Conservation (phyloP, 2,113 vertebrate species). For the Rhadina sibilatrix region DNA sequence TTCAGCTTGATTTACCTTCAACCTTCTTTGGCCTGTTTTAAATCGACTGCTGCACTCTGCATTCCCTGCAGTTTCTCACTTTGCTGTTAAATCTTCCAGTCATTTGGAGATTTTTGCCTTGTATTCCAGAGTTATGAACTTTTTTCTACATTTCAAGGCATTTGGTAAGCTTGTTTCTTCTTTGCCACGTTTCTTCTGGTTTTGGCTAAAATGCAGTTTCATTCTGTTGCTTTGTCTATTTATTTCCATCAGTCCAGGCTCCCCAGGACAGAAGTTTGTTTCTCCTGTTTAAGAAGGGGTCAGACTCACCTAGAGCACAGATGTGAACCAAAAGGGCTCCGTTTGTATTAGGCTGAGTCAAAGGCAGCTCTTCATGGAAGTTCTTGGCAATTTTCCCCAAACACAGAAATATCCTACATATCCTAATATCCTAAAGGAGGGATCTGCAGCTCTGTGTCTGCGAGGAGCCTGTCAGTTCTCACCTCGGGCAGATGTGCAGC, state of each 20-base stretch:
- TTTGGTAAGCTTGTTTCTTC: background rate
- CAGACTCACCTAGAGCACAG: background rate
- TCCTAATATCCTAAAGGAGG: background rate
- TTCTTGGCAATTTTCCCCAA: background rate
- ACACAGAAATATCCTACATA: background rate
- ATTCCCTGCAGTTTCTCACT: background rate
- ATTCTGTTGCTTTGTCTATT: background rate
- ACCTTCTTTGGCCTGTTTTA: background rate
- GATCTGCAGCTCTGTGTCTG: rapidly evolving
- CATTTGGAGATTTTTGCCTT: background rate
- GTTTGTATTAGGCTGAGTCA: background rate
- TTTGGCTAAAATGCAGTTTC: background rate
- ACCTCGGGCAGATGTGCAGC: no score
- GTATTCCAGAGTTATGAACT: background rate
- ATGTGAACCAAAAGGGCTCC: background rate
- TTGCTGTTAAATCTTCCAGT: background rate
- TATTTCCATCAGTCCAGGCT: background rate
- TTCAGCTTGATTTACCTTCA: slow-evolving; percentile 35
- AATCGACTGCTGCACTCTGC: background rate
- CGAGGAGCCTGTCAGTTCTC: background rate
- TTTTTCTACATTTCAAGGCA: background rate
- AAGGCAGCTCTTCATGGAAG: background rate
- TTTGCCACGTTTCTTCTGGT: background rate
- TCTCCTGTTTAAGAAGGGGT: background rate
- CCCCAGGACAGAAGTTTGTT: background rate